Conservation (phyloP, 1,140 invertebrate genomes). For the Drosophila murphyi region DNA sequence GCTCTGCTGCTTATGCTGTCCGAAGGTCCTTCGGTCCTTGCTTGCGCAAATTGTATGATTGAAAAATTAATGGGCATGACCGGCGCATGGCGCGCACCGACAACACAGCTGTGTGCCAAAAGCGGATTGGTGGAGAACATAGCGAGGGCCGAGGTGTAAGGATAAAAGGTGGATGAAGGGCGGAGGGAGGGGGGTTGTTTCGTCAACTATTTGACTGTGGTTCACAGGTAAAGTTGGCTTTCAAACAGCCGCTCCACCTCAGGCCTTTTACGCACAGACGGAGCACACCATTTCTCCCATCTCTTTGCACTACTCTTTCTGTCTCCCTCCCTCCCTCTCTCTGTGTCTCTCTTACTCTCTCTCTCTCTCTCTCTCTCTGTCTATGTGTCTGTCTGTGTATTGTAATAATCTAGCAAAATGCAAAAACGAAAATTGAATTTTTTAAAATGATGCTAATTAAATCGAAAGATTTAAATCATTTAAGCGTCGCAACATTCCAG, state of each 20-base stretch:
- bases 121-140: neutral
- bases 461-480: conserved; percentile 72
- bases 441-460: conserved; percentile 79
- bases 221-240: conserved; percentile 28
- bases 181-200: neutral
- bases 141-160: neutral
- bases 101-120: conserved; percentile 2
- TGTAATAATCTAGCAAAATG: conserved; percentile 68
- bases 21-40: conserved; percentile 1
- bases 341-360: neutral
- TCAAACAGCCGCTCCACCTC: conserved; percentile 4
- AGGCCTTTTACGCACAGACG: conserved; percentile 30
- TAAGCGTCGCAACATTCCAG: conserved; percentile 38
- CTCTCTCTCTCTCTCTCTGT: neutral
- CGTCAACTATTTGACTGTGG: conserved; percentile 38
- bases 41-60: conserved; percentile 73
- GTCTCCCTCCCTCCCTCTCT: neutral
- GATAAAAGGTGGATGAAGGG: too few species aligned
- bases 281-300: neutral
- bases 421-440: conserved; percentile 73
- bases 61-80: conserved; percentile 74
- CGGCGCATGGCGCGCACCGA: conserved; percentile 7
- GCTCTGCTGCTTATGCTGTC: conserved; percentile 1
- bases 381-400: conserved; percentile 33
- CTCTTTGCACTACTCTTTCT: neutral